Conservation (phyloP, 2,797 vertebrate genomes). For the Tenualosa thibaudeaui region DNA sequence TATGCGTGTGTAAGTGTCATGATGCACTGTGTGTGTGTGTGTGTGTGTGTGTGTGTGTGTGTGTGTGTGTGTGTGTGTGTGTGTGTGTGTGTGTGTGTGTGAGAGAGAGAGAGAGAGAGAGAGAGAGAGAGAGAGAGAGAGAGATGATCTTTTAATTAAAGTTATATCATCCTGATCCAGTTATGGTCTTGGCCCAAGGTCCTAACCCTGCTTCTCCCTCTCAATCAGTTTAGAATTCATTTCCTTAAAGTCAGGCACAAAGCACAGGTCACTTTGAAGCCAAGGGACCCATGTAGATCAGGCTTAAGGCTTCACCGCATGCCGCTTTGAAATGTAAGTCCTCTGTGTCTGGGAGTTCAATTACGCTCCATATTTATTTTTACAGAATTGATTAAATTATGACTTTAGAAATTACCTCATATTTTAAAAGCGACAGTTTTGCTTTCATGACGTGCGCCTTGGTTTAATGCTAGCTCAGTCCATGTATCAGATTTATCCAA, state of each 20-base stretch:
- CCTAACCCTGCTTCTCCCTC: background rate
- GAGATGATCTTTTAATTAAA: background rate
- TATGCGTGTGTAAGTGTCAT: background rate
- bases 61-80: background rate
- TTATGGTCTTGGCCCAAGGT: background rate
- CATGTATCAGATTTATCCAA: constrained; percentile 49
- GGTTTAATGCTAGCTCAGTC: constrained; percentile 37
- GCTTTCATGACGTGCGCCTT: constrained; percentile 37
- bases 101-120: background rate
- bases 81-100: background rate
- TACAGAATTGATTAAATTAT: constrained; percentile 50
- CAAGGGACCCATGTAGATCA: constrained; percentile 16
- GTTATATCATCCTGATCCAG: constrained; percentile 14
- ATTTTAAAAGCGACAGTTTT: constrained; percentile 40
- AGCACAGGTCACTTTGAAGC: constrained; percentile 24
- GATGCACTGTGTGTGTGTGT: too few relatives aligned
- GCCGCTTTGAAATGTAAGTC: constrained; percentile 42
- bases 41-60: background rate
- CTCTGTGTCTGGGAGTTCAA: constrained; percentile 29
- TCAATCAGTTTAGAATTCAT: constrained; percentile 9
- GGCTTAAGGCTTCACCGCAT: background rate
- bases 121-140: too few relatives aligned
- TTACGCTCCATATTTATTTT: constrained; percentile 48
- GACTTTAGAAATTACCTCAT: constrained; percentile 52
- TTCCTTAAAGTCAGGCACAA: constrained; percentile 6